Evolutionary conservation across 2,113 vertebrate species (phyloP), one percentile per base, ranked within the genome.

Genomic region (Protobothrops mucrosquamatus): DNA sequence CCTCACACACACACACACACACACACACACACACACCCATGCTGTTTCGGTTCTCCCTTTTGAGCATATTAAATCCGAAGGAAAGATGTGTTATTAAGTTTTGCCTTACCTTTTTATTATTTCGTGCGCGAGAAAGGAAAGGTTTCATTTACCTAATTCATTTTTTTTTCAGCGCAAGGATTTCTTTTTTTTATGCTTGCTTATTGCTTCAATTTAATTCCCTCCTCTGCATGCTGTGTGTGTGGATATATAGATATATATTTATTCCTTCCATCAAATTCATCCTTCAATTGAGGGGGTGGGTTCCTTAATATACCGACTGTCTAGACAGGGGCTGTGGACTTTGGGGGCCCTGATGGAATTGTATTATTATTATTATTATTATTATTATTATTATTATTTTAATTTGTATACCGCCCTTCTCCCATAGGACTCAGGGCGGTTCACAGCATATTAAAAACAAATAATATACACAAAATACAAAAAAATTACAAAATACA

Each of bases 81-180:
- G 22, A 96, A 74, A 12, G 89, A 88, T 69, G 56, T 0, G 93
- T 95, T 97, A 97, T 97, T 95, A 96, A 97, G 96, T 96, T 97
- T 97, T 96, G 95, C 95, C 96, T 97, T 96, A 96, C 94, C 95
- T 95, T 96, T 97, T 96, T 95, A 95, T 97, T 95, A 96, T 96
- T 96, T 93, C 1, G 6, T 91, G 93, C 90, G 91, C 92, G 96
- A 95, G 96, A 95, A 96, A 96, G 92, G 94, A 92, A 89, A 94
- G 91, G 74, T 92, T 51, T 51, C 93, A 95, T 95, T 96, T 96
- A 95, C 94, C 97, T 96, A 96, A 97, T 93, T 97, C 96, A 92
- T 95, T 96, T 96, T 96, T n/a, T 94, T 92, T 14, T 26, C 1
- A 87, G 94, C 92, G 87, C 90, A 93, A 93, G 7, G 88, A 91